A percentile compares a stretch with the other conserved stretches of the same genome.
Conservation (phyloP, 1,140 invertebrate genomes). For the Laupala kohalensis region DNA sequence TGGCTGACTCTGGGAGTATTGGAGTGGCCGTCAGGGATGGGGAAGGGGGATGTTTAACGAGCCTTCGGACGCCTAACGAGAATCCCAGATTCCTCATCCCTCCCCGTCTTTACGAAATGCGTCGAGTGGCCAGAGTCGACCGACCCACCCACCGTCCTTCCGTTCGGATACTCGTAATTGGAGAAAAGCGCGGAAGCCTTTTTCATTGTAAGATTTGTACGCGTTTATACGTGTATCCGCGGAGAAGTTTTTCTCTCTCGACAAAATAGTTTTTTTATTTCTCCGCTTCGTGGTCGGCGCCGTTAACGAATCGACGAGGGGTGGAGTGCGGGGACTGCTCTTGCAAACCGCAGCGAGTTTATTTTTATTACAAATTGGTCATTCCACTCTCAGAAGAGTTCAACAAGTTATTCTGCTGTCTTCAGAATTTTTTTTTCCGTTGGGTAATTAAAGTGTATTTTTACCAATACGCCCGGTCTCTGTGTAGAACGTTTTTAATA, state of each 20-base stretch:
- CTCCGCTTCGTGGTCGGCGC: too few species aligned
- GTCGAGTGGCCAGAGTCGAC: not conserved
- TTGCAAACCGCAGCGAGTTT: too few species aligned
- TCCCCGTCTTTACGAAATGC: not conserved
- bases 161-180: not conserved
- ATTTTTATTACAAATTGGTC: not conserved
- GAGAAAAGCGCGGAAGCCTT: not conserved
- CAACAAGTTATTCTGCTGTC: not conserved
- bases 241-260: not conserved
- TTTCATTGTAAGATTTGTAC: not conserved
- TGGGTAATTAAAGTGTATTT: not conserved
- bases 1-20: too few species aligned
- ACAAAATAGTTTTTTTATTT: not conserved
- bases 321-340: not conserved
- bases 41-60: not conserved
- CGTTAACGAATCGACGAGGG: too few species aligned
- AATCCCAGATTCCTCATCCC: not conserved
- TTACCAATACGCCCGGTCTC: not conserved
- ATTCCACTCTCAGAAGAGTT: not conserved
- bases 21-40: too few species aligned
- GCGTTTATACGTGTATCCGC: not conserved
- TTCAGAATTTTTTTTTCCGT: not conserved
- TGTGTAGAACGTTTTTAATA: not conserved
- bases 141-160: not conserved
- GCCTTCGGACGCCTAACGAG: too few species aligned